phyloP scores from a whole-genome alignment of 2,797 vertebrate species.

The Gymnodraco acuticeps region DNA sequence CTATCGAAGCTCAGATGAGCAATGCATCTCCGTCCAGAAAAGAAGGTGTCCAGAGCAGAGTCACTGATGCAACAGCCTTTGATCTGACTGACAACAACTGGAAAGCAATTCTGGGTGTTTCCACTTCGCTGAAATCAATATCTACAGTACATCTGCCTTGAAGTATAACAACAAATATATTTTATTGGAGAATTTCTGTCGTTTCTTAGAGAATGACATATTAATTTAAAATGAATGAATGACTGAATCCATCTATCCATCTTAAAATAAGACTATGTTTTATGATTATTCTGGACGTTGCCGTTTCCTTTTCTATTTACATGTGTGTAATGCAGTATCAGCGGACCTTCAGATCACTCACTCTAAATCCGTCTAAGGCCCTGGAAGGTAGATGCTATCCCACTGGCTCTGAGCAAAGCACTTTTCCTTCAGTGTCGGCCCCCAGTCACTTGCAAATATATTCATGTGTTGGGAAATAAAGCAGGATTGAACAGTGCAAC shows the following conservation, averaged over 20 bases:
- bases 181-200: neutral
- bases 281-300: neutral
- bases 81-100: slow-evolving; percentile 30
- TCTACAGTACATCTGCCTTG: neutral
- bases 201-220: neutral
- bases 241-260: too few species aligned
- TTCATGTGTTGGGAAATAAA: slow-evolving; percentile 39
- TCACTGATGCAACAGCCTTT: slow-evolving; percentile 36
- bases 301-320: slow-evolving; percentile 12
- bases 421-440: slow-evolving; percentile 7
- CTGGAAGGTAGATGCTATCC: slow-evolving; percentile 48
- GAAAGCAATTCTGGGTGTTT: slow-evolving; percentile 13
- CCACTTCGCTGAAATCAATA: slow-evolving; percentile 6
- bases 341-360: slow-evolving; percentile 31
- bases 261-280: neutral
- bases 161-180: neutral
- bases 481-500: slow-evolving; percentile 20
- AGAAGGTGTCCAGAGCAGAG: slow-evolving; percentile 9
- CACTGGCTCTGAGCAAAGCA: slow-evolving; percentile 42
- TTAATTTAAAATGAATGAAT: neutral
- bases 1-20: slow-evolving; percentile 9
- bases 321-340: slow-evolving; percentile 29
- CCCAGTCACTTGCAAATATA: slow-evolving; percentile 51
- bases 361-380: slow-evolving; percentile 33
- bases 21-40: slow-evolving; percentile 16